phyloP scores from a whole-genome alignment of 2,797 vertebrate genomes.

The Pangasius larnaudii region DNA sequence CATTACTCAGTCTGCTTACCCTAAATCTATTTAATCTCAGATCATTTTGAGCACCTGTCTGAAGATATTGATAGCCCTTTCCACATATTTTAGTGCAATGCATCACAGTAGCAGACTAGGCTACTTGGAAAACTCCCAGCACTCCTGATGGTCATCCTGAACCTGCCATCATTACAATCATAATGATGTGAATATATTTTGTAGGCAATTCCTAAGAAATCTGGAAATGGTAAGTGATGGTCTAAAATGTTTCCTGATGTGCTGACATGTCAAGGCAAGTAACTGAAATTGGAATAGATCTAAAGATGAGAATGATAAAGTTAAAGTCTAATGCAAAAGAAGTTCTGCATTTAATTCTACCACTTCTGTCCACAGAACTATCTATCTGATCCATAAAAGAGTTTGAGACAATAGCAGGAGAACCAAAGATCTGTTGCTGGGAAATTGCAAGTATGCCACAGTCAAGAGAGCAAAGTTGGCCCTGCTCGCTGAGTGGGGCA shows the following conservation, averaged over 20 bases:
- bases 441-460: background rate
- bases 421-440: background rate
- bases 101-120: background rate
- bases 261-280: background rate
- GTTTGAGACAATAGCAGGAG: background rate
- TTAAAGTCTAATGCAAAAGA: background rate
- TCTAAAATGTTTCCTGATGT: background rate
- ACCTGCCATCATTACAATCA: background rate
- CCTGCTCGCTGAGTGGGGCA: background rate
- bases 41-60: too few relatives aligned
- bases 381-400: background rate
- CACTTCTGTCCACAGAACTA: background rate
- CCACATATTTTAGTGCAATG: background rate
- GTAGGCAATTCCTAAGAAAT: background rate
- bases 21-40: too few relatives aligned
- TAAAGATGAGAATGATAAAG: background rate
- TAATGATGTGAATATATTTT: background rate
- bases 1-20: background rate
- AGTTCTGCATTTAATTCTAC: background rate
- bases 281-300: background rate
- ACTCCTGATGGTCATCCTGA: background rate
- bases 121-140: background rate
- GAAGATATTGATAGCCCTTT: background rate
- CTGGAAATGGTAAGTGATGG: background rate
- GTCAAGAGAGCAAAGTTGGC: background rate